Percentiles rank a stretch among this genome's conserved stretches.
These are phyloP conservation scores for Augiades crinisus DNA, from an alignment of 2,888 invertebrate genomes.

Conservation along the genomic window DNA sequence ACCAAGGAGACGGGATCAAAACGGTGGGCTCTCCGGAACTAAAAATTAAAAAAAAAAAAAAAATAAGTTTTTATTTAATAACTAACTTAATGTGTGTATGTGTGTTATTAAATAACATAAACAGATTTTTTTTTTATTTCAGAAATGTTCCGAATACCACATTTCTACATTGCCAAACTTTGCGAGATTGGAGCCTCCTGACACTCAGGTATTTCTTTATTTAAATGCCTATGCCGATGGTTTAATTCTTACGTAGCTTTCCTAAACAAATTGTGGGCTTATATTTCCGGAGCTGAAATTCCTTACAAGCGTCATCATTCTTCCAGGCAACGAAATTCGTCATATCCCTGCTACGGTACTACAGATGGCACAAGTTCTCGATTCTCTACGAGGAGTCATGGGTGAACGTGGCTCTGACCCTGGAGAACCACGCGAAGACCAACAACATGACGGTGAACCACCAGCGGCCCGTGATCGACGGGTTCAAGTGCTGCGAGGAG, in stretches of 20 bases:
- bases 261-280: too few species aligned
- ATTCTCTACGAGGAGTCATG: constrained; percentile 92
- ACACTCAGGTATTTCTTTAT: constrained; percentile 87
- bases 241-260: neutral
- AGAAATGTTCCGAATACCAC: constrained; percentile 97
- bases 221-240: neutral
- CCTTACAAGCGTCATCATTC: too few species aligned
- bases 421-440: constrained; percentile 87
- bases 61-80: too few species aligned
- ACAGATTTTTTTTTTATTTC: constrained; percentile 51
- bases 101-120: too few species aligned
- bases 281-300: too few species aligned
- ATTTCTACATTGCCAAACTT: constrained; percentile 94
- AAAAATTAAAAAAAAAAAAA: too few species aligned
- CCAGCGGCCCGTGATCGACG: constrained; percentile 85
- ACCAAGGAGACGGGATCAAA: too few species aligned
- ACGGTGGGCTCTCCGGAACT: too few species aligned
- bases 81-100: too few species aligned
- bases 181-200: constrained; percentile 96
- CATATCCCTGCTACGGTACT: constrained; percentile 93
- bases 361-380: constrained; percentile 96
- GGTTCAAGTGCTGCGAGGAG: constrained; percentile 89
- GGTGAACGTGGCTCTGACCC: constrained; percentile 90
- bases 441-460: constrained; percentile 93
- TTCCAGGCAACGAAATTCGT: constrained; percentile 95